Evolutionary conservation across 2,888 invertebrate species (phyloP).

Genomic region (Eulithis prunata): DNA sequence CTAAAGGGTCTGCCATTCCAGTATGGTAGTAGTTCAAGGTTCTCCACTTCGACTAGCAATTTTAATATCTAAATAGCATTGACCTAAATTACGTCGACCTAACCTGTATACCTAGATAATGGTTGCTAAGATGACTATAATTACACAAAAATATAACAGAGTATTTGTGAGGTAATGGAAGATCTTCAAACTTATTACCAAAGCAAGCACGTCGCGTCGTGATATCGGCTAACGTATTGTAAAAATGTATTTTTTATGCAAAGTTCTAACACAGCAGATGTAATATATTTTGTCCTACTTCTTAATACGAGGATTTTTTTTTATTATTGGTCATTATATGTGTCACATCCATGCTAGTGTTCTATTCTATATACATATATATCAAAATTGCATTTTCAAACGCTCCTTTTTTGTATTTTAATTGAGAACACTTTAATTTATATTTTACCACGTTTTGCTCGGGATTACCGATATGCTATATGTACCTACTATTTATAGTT

Average conservation of each 20-base stretch:
- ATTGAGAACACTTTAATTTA: too few species aligned
- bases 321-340: too few species aligned
- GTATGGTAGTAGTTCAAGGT: slow-evolving; percentile 20
- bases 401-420: too few species aligned
- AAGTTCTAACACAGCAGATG: slow-evolving; percentile 9
- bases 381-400: too few species aligned
- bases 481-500: too few species aligned
- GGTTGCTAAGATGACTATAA: slow-evolving; percentile 15
- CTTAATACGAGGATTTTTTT: too few species aligned
- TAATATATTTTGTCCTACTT: too few species aligned
- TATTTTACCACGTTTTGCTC: too few species aligned
- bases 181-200: slow-evolving; percentile 21
- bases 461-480: too few species aligned
- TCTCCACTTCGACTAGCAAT: slow-evolving; percentile 1
- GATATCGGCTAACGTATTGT: slow-evolving; percentile 6
- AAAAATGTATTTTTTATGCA: slow-evolving; percentile 23
- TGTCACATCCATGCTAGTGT: too few species aligned
- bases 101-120: slow-evolving; percentile 30
- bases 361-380: too few species aligned
- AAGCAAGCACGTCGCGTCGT: slow-evolving; percentile 13
- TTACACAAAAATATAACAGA: slow-evolving; percentile 22
- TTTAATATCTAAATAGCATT: slow-evolving; percentile 24
- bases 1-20: neutral
- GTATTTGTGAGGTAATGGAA: slow-evolving; percentile 13
- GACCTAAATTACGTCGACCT: slow-evolving; percentile 21